phyloP scores from a whole-genome alignment of 2,888 invertebrate genomes.

The Synergus gifuensis region DNA sequence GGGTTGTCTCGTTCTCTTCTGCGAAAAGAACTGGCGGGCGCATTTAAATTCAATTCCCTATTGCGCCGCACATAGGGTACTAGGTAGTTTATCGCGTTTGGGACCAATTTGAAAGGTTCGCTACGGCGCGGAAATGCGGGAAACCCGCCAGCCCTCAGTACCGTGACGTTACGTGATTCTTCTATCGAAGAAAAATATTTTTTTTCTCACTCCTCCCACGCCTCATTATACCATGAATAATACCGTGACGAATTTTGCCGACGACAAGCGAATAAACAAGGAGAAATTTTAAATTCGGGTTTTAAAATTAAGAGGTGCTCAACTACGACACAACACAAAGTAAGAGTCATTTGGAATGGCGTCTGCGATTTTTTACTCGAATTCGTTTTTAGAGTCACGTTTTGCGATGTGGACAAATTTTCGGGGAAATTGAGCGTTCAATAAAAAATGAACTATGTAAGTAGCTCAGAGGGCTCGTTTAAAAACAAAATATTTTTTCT shows the following conservation, averaged over 20 bases:
- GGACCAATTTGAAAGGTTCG: constrained; percentile 67
- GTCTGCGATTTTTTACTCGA: not conserved
- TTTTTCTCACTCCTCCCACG: constrained; percentile 16
- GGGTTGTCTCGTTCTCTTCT: constrained; percentile 50
- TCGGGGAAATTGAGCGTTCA: not conserved
- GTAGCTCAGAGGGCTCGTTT: too few species aligned
- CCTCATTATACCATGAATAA: constrained; percentile 8
- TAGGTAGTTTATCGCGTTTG: constrained; percentile 69
- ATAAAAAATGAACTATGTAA: not conserved
- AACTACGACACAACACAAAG: not conserved
- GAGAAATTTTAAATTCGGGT: not conserved
- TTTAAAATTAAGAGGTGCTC: not conserved
- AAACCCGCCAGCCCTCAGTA: constrained; percentile 38
- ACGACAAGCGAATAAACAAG: not conserved
- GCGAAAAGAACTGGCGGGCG: constrained; percentile 54
- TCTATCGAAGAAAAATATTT: constrained; percentile 46
- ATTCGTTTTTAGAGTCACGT: not conserved
- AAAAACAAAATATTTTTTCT: too few species aligned
- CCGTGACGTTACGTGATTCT: constrained; percentile 55
- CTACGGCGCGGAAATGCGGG: constrained; percentile 46
- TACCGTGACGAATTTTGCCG: constrained; percentile 5
- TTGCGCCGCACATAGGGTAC: constrained; percentile 57
- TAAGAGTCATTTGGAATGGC: not conserved
- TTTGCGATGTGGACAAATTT: not conserved
- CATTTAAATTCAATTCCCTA: constrained; percentile 73